Conservation (phyloP, 2,113 vertebrate species). For the Anas platyrhynchos region DNA sequence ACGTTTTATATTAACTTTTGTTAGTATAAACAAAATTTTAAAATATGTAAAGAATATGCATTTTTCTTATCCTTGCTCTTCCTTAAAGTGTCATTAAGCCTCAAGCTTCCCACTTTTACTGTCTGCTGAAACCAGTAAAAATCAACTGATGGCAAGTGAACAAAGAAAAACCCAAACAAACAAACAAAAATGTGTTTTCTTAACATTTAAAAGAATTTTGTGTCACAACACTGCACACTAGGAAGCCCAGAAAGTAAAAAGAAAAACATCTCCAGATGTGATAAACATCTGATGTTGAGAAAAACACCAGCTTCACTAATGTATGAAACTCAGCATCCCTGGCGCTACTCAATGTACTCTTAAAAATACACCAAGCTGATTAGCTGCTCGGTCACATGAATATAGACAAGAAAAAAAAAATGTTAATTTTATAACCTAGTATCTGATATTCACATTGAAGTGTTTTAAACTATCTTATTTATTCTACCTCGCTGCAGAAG, state of each 20-base stretch:
- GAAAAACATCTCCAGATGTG: neutral
- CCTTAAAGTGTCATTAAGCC: neutral
- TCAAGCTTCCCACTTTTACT: neutral
- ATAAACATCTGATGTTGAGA: neutral
- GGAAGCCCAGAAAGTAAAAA: neutral
- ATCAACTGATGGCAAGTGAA: neutral
- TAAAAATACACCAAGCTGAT: neutral
- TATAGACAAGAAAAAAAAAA: neutral
- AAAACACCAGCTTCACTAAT: neutral
- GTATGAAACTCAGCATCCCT: neutral
- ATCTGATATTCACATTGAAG: neutral
- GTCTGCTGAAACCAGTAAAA: neutral
- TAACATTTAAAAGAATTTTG: neutral
- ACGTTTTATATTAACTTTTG: neutral
- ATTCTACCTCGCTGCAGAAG: neutral
- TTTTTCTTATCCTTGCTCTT: neutral
- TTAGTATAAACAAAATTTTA: neutral
- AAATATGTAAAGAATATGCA: neutral
- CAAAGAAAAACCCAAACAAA: neutral
- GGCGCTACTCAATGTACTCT: neutral
- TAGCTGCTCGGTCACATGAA: neutral
- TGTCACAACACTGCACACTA: neutral
- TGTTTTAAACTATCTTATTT: neutral
- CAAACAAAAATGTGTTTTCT: neutral
- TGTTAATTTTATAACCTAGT: neutral